These are phyloP conservation scores for Oreortyx pictus DNA, from an alignment of 2,797 vertebrate species.

Conservation along the genomic window DNA sequence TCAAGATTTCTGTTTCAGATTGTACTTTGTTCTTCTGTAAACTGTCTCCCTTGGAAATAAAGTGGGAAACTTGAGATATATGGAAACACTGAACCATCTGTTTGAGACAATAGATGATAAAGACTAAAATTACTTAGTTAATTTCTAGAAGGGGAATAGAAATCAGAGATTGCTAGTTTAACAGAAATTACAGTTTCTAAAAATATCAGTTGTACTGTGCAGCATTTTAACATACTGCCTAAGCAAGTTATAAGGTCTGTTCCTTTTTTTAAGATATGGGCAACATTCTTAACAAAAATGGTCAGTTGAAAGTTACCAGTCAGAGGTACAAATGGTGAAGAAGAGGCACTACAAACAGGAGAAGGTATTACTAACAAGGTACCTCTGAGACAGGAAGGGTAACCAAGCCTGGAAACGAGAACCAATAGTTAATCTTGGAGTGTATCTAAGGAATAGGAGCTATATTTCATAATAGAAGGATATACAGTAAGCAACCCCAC, in stretches of 20 bases:
- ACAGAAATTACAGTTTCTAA: neutral
- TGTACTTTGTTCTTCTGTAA: neutral
- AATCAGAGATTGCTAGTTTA: neutral
- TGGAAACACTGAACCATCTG: neutral
- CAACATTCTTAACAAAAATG: neutral
- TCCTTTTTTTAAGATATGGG: neutral
- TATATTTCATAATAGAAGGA: neutral
- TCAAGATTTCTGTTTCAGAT: slow-evolving; percentile 19
- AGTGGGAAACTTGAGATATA: neutral
- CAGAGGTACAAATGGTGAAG: neutral
- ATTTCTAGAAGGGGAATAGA: neutral
- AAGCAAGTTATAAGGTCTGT: fast-evolving
- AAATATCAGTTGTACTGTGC: neutral
- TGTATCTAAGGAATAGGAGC: neutral
- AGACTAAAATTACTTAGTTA: neutral
- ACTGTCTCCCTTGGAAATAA: neutral
- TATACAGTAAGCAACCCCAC: neutral
- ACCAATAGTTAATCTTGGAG: neutral
- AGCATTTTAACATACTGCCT: neutral
- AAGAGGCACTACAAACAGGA: neutral
- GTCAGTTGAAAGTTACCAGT: neutral
- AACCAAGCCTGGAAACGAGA: neutral
- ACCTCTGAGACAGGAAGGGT: neutral
- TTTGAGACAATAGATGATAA: neutral
- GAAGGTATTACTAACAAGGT: neutral